A percentile compares a stretch with the other conserved stretches of the same genome.
These are phyloP conservation scores for Bubo scandiacus DNA, from an alignment of 2,113 vertebrate genomes.

Conservation along the genomic window DNA sequence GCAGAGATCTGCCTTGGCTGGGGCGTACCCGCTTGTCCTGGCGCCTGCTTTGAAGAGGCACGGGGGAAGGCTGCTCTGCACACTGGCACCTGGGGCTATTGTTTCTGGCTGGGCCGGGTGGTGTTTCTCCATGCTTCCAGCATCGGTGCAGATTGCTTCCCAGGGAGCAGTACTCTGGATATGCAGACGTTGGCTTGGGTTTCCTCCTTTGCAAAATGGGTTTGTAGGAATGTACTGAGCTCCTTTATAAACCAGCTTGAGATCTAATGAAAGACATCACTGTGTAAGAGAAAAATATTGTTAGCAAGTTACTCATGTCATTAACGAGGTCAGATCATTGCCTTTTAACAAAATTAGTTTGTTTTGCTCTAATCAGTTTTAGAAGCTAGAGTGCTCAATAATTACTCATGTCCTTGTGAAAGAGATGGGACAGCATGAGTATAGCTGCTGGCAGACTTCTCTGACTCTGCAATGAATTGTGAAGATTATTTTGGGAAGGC, in stretches of 20 bases:
- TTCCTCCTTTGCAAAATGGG: background rate
- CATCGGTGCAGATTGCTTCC: background rate
- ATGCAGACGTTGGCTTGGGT: background rate
- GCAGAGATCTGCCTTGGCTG: background rate
- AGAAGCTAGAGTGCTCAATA: background rate
- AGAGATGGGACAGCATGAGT: background rate
- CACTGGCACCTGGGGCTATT: fast-evolving
- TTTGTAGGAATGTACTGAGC: background rate
- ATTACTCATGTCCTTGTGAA: conserved; percentile 11
- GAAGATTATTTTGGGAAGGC: background rate
- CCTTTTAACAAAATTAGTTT: conserved; percentile 20
- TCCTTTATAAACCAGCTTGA: conserved; percentile 2
- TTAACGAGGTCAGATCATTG: background rate
- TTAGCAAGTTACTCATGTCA: background rate
- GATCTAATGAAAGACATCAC: background rate
- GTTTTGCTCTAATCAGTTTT: conserved; percentile 30
- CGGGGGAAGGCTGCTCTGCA: background rate
- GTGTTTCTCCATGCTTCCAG: background rate
- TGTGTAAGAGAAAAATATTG: background rate
- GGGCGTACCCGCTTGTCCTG: background rate
- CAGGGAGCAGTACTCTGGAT: background rate
- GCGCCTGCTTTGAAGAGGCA: background rate
- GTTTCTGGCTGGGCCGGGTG: background rate
- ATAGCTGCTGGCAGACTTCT: background rate
- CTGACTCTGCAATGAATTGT: background rate